Evolutionary conservation across 2,888 invertebrate genomes (phyloP).

Genomic region (Drosophila meridiana): DNA sequence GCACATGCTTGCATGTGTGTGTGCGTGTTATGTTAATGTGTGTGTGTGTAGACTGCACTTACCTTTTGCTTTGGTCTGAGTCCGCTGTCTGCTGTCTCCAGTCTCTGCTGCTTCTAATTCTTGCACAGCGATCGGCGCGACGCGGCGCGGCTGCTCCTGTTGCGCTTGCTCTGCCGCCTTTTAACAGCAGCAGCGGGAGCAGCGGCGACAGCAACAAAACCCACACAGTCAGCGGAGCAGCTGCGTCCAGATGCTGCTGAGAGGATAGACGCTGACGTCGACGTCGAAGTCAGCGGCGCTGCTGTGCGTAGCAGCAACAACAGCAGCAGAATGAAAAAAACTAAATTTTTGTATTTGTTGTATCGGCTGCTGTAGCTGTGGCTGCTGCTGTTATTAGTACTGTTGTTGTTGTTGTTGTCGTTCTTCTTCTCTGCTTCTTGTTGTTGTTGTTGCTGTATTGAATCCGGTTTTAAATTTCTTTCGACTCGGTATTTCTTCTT

Average conservation of each 20-base stretch:
- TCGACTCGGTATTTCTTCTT: constrained; percentile 65
- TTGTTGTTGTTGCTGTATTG: constrained; percentile 47
- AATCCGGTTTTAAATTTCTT: constrained; percentile 79
- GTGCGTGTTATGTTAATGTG: background rate
- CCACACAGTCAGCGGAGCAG: constrained; percentile 37
- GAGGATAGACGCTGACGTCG: constrained; percentile 35
- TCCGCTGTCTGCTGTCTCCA: constrained; percentile 2
- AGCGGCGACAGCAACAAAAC: constrained; percentile 23
- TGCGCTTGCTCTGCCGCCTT: constrained; percentile 54
- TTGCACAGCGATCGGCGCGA: constrained; percentile 39
- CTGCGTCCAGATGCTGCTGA: constrained; percentile 36
- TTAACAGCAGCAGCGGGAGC: constrained; percentile 19
- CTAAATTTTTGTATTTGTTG: constrained; percentile 32
- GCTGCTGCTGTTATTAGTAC: constrained; percentile 20
- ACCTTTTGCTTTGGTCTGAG: constrained; percentile 31
- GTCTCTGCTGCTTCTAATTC: constrained; percentile 36
- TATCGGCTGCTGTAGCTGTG: constrained; percentile 24
- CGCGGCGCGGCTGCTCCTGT: constrained; percentile 50
- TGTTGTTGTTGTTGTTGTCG: constrained; percentile 36
- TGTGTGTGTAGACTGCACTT: constrained; percentile 27
- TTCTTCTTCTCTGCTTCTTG: constrained; percentile 6
- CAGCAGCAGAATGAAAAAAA: constrained; percentile 6
- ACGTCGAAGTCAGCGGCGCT: constrained; percentile 32
- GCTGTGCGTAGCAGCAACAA: constrained; percentile 42
- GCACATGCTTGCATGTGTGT: constrained; percentile 17